These are phyloP conservation scores for human DNA, from an alignment of 2,113 vertebrate genomes.

Conservation along the genomic window DNA sequence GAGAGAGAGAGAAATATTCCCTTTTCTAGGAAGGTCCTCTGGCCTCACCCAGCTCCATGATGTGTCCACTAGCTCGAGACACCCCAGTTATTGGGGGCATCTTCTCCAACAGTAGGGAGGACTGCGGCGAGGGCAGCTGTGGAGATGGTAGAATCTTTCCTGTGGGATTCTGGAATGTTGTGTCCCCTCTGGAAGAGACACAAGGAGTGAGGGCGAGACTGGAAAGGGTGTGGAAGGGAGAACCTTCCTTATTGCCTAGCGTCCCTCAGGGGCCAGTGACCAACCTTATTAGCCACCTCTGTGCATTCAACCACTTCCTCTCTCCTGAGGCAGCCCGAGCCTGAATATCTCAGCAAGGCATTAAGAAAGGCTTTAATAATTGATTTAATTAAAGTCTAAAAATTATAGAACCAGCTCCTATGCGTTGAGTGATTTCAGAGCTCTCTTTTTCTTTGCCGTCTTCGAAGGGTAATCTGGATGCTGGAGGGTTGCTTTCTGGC, in stretches of 20 bases:
- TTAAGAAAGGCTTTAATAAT: neutral
- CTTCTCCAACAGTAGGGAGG: accelerated
- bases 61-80: accelerated
- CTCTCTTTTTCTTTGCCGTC: neutral
- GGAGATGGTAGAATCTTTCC: neutral
- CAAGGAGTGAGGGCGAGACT: neutral
- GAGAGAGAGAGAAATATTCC: no score
- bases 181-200: neutral
- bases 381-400: neutral
- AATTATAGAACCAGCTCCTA: neutral
- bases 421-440: neutral
- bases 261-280: neutral
- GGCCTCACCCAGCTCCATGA: accelerated
- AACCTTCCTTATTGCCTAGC: neutral
- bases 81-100: accelerated
- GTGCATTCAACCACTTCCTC: neutral
- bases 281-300: neutral
- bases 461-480: neutral
- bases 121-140: neutral
- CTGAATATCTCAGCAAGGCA: no score
- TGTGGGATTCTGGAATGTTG: accelerated
- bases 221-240: accelerated
- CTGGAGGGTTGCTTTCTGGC: neutral
- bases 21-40: neutral
- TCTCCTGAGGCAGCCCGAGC: neutral